Evolutionary conservation across 2,888 invertebrate genomes (phyloP), one percentile per base, ranked within the genome.

Genomic region (Strigamia maritima): DNA sequence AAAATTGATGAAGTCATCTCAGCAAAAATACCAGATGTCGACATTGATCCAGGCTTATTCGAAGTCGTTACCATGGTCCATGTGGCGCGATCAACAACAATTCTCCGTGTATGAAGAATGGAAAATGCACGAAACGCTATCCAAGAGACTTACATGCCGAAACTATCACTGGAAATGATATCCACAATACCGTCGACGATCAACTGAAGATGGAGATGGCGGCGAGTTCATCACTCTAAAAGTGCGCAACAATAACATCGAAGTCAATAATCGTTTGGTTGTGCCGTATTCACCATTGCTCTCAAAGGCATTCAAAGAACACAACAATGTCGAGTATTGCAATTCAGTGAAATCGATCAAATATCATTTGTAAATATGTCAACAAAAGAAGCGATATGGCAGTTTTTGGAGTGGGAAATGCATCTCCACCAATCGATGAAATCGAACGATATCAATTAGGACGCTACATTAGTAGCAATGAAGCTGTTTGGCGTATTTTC

Each of bases 401-500:
- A 22, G 8, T 8, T 19, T 24, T 60, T 24, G 19, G 14, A 19
- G n/a, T n/a, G n/a, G n/a, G n/a, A n/a, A n/a, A n/a, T n/a, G n/a
- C n/a, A n/a, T n/a, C n/a, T n/a, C n/a, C n/a, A 60, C 4, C 19
- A 60, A 22, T 24, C 4, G 65, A 60, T 60, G 6, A 60, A 60
- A 22, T 60, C 4, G 24, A 24, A 22, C 7, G 19, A 8, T 60
- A 60, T 14, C 79, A 80, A 24, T 75, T 22, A n/a, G 81, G 81
- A 1, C 22, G 83, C 14, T 84, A 83, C 80, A 81, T 83, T 12
- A 80, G 80, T 54, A 82, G 80, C 76, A 81, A 60, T 78, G 82
- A 83, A 75, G 82, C 82, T 0, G 79, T 81, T 6, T 83, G 83
- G 83, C 75, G 81, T 38, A 81, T 83, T 38, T 76, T 82, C 14